A percentile compares a stretch with the other conserved stretches of the same genome.
Conservation (phyloP, 2,888 invertebrate species). For the Loripinus fragilis region DNA sequence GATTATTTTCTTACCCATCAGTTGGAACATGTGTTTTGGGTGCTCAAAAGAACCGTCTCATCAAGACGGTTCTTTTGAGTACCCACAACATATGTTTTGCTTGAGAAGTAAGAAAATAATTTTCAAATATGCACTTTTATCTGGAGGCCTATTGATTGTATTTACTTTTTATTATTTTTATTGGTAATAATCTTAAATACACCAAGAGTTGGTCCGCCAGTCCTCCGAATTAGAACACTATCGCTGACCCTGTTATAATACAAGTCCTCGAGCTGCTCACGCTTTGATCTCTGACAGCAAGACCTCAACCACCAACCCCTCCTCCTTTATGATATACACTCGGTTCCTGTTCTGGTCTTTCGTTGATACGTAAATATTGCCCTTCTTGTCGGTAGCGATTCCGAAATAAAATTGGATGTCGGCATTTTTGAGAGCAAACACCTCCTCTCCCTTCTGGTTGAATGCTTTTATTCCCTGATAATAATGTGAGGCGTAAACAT, state of each 20-base stretch:
- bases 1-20: too few relatives aligned
- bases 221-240: background rate
- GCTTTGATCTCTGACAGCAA: constrained; percentile 4
- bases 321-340: background rate
- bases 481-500: background rate
- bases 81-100: too few relatives aligned
- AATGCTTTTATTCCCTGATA: constrained; percentile 7
- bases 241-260: constrained; percentile 2
- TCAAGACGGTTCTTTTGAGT: too few relatives aligned
- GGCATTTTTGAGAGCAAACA: background rate
- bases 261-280: background rate
- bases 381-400: background rate
- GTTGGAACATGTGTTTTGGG: too few relatives aligned
- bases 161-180: too few relatives aligned
- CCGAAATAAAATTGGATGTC: constrained; percentile 8
- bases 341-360: constrained; percentile 4
- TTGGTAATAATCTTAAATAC: background rate
- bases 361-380: constrained; percentile 10
- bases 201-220: constrained; percentile 2
- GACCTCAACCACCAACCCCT: background rate
- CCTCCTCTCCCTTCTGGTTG: constrained; percentile 7
- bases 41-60: too few relatives aligned
- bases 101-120: too few relatives aligned
- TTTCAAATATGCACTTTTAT: too few relatives aligned
- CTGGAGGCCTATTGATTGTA: too few relatives aligned